Percentiles rank a stretch among this genome's conserved stretches.
These are phyloP conservation scores for Dynastes tityus DNA, from an alignment of 2,888 invertebrate genomes.

Conservation along the genomic window DNA sequence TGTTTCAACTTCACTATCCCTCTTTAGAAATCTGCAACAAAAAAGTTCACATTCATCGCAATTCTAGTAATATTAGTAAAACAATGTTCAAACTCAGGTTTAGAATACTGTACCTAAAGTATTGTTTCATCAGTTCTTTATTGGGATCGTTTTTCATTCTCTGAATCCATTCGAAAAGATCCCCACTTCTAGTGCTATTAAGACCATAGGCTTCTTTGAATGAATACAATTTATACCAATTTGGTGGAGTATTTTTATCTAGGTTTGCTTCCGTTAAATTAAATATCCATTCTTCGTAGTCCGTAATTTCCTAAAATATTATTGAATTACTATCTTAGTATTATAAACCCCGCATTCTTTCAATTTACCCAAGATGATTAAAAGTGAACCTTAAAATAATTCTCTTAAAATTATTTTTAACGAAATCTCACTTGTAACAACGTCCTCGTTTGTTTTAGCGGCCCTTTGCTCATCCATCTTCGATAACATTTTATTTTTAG, in stretches of 20 bases:
- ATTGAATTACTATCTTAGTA: no score
- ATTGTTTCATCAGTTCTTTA: conserved; percentile 69
- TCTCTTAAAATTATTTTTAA: no score
- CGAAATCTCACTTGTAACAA: no score
- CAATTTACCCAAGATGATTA: no score
- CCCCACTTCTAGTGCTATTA: conserved; percentile 73
- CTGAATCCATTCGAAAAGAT: conserved; percentile 76
- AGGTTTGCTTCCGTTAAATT: conserved; percentile 83
- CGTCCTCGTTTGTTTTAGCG: no score
- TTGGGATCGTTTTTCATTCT: conserved; percentile 72
- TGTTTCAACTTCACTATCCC: conserved; percentile 58
- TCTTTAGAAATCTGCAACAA: conserved; percentile 56
- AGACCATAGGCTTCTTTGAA: conserved; percentile 80
- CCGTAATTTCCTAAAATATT: conserved; percentile 74
- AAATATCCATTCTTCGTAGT: conserved; percentile 82
- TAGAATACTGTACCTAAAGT: conserved; percentile 65
- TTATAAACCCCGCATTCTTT: no score
- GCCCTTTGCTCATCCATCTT: no score
- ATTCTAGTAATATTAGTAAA: neutral
- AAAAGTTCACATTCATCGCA: neutral
- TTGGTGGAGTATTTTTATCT: conserved; percentile 74
- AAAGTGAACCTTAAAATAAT: no score
- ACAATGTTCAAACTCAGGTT: conserved; percentile 1
- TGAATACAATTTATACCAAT: conserved; percentile 85
- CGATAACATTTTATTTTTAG: no score